Evolutionary conservation across 2,113 vertebrate species (phyloP).

Genomic region (Paedocypris sp.): DNA sequence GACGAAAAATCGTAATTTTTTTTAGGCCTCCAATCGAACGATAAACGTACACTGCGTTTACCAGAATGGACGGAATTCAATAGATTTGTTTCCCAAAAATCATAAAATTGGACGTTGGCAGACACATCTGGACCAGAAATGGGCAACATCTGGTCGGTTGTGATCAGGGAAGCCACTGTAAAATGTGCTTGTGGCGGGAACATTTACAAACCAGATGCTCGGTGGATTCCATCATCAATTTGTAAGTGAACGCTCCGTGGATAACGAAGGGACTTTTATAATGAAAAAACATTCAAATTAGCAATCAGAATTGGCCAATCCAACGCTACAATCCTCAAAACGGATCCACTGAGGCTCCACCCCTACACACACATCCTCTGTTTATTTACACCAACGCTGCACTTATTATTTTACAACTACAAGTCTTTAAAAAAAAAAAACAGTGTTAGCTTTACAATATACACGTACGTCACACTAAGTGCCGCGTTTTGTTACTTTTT

Average conservation of each 20-base stretch:
- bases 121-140: no score
- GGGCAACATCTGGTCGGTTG: no score
- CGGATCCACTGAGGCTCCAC: constrained; percentile 39
- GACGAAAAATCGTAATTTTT: no score
- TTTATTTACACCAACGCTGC: constrained; percentile 59
- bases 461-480: constrained; percentile 51
- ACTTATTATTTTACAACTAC: constrained; percentile 50
- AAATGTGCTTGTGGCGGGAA: no score
- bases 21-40: no score
- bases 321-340: no score
- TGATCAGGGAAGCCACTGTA: no score
- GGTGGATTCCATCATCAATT: neutral
- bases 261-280: neutral
- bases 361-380: constrained; percentile 58
- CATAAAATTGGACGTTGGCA: no score
- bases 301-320: neutral
- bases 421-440: constrained; percentile 68
- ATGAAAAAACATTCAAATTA: neutral
- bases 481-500: constrained; percentile 44
- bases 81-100: no score
- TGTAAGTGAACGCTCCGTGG: neutral
- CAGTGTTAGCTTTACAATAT: constrained; percentile 66
- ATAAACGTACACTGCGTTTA: no score
- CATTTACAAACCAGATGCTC: no score
- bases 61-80: no score